phyloP scores from a whole-genome alignment of 2,113 vertebrate genomes.

The rat (Rattus norvegicus) region DNA sequence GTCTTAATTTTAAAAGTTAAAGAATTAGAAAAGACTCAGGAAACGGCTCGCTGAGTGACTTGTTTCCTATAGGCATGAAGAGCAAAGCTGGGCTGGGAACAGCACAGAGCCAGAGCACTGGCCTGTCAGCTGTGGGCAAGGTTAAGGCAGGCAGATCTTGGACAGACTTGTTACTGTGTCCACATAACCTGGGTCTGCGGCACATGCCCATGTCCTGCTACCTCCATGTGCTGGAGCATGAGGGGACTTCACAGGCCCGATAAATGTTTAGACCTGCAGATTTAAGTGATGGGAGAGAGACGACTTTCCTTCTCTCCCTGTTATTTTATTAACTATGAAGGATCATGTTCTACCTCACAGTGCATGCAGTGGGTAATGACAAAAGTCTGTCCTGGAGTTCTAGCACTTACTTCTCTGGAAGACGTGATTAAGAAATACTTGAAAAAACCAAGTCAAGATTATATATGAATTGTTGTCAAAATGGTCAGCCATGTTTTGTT shows the following conservation, averaged over 20 bases:
- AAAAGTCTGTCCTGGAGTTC: not conserved
- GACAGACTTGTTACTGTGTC: not conserved
- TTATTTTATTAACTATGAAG: conserved; percentile 44
- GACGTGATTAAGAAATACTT: not conserved
- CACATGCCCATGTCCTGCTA: not conserved
- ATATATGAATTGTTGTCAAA: conserved; percentile 3
- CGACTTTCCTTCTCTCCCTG: conserved; percentile 36
- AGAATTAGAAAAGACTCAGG: not conserved
- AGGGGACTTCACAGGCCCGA: no score
- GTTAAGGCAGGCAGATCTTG: not conserved
- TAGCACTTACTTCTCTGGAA: not conserved
- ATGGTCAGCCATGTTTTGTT: not conserved
- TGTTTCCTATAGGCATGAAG: not conserved
- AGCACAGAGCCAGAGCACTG: no score
- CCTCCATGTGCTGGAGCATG: not conserved
- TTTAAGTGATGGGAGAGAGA: not conserved
- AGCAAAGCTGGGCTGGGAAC: not conserved
- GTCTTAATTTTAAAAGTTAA: not conserved
- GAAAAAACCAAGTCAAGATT: conserved; percentile 12
- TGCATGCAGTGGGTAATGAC: conserved; percentile 16
- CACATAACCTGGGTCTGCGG: not conserved
- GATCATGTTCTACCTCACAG: not conserved
- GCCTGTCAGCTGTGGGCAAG: no score
- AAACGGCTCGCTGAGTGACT: not conserved
- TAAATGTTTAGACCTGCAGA: not conserved